Evolutionary conservation across 2,888 invertebrate species (phyloP), one percentile per base, ranked within the genome.

Genomic region (Cataglyphis albicans): DNA sequence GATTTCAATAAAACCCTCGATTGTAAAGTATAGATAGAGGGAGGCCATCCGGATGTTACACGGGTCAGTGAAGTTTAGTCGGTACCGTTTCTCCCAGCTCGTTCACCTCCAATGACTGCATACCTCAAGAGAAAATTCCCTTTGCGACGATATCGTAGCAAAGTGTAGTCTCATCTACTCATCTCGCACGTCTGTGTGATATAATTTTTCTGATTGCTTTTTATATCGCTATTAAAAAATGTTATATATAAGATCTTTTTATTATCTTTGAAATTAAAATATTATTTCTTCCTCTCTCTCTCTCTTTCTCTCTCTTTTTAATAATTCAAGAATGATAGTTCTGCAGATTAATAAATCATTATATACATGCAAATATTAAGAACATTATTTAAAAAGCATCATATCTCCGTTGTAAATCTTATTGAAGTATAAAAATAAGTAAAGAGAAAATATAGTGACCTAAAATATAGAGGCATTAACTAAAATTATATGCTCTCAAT

Each of bases 1-100:
- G 91, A 93, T 93, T 93, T 94, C 93, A 93, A 94, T 94, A 93
- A 93, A 93, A 93, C 87, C 90, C 84, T 88, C 91, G 92, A 92
- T 92, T 92, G 91, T 92, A 91, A 92, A 93, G 91, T 93, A 92
- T 84, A 90, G 91, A 93, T 92, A 91, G 90, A 91, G 90, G 38
- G 89, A 90, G 90, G 86, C 88, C 87, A 89, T 87, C 89, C 91
- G 88, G 87, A 88, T 87, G 90, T 92, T 91, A 91, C 91, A 92
- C 91, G 93, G 92, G 91, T 93, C 92, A 92, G 90, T 89, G 91
- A 84, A 93, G 87, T 90, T 92, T 90, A 91, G 92, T 92, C 90
- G 86, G 76, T 81, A 83, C 44, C 83, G 74, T 55, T 72, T 76
- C 65, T 70, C 55, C 67, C 68, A 64, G 73, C 78, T 73, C 73